Base-by-base conservation (phyloP, 2,888 invertebrate species). In the Tuta absoluta region DNA sequence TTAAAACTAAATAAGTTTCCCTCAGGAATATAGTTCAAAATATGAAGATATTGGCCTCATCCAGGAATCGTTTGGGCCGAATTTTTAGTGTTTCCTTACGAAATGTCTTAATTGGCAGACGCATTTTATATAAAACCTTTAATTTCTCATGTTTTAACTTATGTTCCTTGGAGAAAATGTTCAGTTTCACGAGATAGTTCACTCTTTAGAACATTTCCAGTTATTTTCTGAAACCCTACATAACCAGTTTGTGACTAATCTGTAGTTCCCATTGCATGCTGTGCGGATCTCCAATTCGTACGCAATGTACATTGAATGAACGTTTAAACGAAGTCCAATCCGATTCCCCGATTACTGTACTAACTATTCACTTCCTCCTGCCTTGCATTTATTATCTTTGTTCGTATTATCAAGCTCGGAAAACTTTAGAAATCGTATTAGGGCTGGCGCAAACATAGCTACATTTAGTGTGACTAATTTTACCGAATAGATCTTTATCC, bases 341-440 rank as follows among this genome's bases (percentile, higher is more conserved):
- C 56, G 56, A 56, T 56, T 56, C 56, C 56, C 56, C 56, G 56
- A 56, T 28, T 56, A 56, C 56, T 56, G 33, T 28, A 33, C 28
- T 56, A 53, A 53, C n/a, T 23, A 1, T 33, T 56, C 14, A n/a
- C 1, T 33, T 33, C 56, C 56, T 33, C 17, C 33, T 53, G 53
- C 53, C 28, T n/a, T 53, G 45, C 5, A 45, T 17, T 45, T 45
- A 17, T 45, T 8, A 33, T 33, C 33, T 33, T 33, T 33, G 8
- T 4, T 33, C 4, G 33, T 33, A 33, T 33, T n/a, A n/a, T n/a
- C n/a, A 10, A 8, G 8, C 33, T 33, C 1, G 10, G 8, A 33
- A 33, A 33, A 8, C 33, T 33, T 33, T 33, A 10, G 4, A 33
- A n/a, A n/a, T n/a, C n/a, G n/a, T n/a, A n/a, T n/a, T n/a, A n/a